Evolutionary conservation across 1,140 invertebrate genomes (phyloP).

Genomic region (Mizuhopecten yessoensis): DNA sequence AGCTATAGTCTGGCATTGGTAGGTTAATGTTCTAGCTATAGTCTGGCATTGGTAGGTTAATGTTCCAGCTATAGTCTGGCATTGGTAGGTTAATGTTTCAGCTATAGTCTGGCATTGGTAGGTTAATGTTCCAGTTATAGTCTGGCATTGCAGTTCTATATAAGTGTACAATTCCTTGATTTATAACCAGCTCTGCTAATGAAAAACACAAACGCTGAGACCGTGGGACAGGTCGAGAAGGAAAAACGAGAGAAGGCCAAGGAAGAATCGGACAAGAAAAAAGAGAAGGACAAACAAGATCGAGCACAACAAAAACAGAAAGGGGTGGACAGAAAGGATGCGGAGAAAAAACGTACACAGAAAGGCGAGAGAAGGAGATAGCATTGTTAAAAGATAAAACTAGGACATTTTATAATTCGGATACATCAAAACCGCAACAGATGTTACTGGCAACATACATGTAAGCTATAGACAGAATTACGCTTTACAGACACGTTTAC

Average conservation of each 20-base stretch:
- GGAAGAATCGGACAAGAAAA: slow-evolving; percentile 73
- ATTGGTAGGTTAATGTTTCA: too few species aligned
- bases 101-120: too few species aligned
- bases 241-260: slow-evolving; percentile 71
- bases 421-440: neutral
- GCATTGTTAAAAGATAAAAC: neutral
- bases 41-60: too few species aligned
- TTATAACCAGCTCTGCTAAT: slow-evolving; percentile 48
- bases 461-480: too few species aligned
- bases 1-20: too few species aligned
- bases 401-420: neutral
- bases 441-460: neutral
- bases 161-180: slow-evolving; percentile 19
- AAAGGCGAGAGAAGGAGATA: slow-evolving; percentile 74
- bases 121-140: too few species aligned
- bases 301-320: slow-evolving; percentile 74
- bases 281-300: slow-evolving; percentile 76
- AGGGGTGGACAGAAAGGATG: slow-evolving; percentile 73
- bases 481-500: too few species aligned
- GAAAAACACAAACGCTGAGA: slow-evolving; percentile 65
- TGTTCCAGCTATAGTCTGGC: too few species aligned
- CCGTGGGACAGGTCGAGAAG: slow-evolving; percentile 58
- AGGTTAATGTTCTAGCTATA: too few species aligned
- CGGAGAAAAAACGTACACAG: slow-evolving; percentile 77
- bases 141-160: too few species aligned